phyloP scores from a whole-genome alignment of 2,888 invertebrate genomes.

The Calliopum simillimum region DNA sequence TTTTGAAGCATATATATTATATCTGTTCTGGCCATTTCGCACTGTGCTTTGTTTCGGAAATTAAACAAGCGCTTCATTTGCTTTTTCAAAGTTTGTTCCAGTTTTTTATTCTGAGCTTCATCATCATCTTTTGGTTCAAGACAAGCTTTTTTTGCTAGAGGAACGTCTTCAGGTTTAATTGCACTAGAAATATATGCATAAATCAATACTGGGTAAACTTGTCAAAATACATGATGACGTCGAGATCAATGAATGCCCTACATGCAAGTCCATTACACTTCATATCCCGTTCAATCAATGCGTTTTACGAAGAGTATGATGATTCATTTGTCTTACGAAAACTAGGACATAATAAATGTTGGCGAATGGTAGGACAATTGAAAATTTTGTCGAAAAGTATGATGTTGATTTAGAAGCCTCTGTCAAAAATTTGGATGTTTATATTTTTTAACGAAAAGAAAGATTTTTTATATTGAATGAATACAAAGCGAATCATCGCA shows the following conservation, averaged over 20 bases:
- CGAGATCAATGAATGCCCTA: background rate
- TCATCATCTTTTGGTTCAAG: constrained; percentile 72
- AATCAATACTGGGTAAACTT: constrained; percentile 5
- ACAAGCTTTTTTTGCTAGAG: constrained; percentile 78
- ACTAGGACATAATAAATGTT: too few relatives aligned
- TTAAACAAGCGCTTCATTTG: constrained; percentile 68
- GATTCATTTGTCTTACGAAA: too few relatives aligned
- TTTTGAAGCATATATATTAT: constrained; percentile 74
- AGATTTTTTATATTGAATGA: too few relatives aligned
- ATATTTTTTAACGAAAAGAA: too few relatives aligned
- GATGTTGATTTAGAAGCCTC: too few relatives aligned
- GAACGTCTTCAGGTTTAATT: constrained; percentile 69
- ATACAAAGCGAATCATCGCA: too few relatives aligned
- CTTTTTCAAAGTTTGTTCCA: constrained; percentile 69
- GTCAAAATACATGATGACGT: background rate
- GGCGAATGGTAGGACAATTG: too few relatives aligned
- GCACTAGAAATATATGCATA: constrained; percentile 53
- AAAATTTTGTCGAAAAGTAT: too few relatives aligned
- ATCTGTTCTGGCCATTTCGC: constrained; percentile 72
- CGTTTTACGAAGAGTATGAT: too few relatives aligned
- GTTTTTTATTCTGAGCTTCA: constrained; percentile 70
- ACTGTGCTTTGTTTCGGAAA: constrained; percentile 74
- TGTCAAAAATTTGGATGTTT: too few relatives aligned
- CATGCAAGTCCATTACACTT: too few relatives aligned
- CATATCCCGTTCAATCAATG: too few relatives aligned